Evolutionary conservation across 2,797 vertebrate genomes (phyloP).

Genomic region (Morelia viridis): DNA sequence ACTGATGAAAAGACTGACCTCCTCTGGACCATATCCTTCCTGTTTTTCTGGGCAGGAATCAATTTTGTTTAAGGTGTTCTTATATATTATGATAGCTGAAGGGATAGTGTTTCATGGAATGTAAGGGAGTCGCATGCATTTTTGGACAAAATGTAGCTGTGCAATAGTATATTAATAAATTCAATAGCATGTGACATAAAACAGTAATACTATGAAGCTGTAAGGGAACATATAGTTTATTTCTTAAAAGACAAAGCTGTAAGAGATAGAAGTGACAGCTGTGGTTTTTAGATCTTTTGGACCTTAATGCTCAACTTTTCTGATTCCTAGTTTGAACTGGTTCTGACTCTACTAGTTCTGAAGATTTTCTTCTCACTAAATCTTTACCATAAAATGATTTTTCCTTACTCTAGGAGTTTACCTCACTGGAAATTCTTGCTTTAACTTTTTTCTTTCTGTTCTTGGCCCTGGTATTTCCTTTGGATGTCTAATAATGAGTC

Average conservation of each 20-base stretch:
- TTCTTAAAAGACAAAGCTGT: not conserved
- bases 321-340: not conserved
- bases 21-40: slow-evolving; percentile 30
- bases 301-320: not conserved
- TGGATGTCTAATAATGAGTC: not conserved
- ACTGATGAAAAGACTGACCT: slow-evolving; percentile 26
- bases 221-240: not conserved
- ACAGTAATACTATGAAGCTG: not conserved
- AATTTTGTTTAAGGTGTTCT: not conserved
- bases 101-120: not conserved
- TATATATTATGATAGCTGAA: slow-evolving; percentile 4
- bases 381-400: not conserved
- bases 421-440: too few relatives aligned
- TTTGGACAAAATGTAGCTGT: not conserved
- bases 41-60: not conserved
- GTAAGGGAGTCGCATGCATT: not conserved
- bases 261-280: not conserved
- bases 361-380: not conserved
- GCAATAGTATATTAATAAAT: not conserved
- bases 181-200: not conserved
- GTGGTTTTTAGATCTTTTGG: not conserved
- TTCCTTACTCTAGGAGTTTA: not conserved
- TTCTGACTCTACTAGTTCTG: not conserved
- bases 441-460: not conserved
- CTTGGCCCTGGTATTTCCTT: not conserved